Conservation (phyloP, 2,113 vertebrate species). For the Oryzias javanicus region DNA sequence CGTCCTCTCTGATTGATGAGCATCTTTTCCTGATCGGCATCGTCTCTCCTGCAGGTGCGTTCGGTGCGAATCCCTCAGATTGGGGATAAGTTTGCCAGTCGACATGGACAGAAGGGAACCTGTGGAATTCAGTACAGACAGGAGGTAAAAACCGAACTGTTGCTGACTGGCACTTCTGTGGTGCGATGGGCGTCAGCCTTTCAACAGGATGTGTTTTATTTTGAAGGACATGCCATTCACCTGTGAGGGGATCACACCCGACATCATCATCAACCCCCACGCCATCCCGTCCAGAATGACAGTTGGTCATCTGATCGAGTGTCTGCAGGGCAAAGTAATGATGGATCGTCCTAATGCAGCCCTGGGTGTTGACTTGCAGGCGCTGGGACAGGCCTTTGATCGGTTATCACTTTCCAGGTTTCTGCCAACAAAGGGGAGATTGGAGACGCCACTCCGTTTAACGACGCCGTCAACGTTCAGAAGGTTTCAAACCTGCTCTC, state of each 20-base stretch:
- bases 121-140: slow-evolving; percentile 98
- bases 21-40: background rate
- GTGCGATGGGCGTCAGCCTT: too few relatives aligned
- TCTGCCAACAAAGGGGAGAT: slow-evolving; percentile 99
- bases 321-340: slow-evolving; percentile 96
- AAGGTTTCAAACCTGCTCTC: slow-evolving; percentile 97
- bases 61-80: slow-evolving; percentile 98
- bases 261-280: slow-evolving; percentile 98
- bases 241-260: slow-evolving; percentile 96
- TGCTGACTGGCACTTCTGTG: too few relatives aligned
- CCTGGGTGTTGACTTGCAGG: slow-evolving; percentile 2
- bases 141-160: slow-evolving; percentile 78
- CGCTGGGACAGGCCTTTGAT: too few relatives aligned
- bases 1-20: background rate
- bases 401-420: slow-evolving; percentile 74
- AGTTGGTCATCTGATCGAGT: slow-evolving; percentile 98
- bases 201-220: background rate
- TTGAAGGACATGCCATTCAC: slow-evolving; percentile 97
- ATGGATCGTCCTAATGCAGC: background rate
- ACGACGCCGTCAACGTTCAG: slow-evolving; percentile 97
- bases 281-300: slow-evolving; percentile 99
- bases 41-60: slow-evolving; percentile 80
- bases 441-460: slow-evolving; percentile 96
- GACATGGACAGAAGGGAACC: slow-evolving; percentile 97
- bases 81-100: slow-evolving; percentile 98